Base-by-base conservation (phyloP, 2,888 invertebrate genomes). In the Drosophila anomelani region DNA sequence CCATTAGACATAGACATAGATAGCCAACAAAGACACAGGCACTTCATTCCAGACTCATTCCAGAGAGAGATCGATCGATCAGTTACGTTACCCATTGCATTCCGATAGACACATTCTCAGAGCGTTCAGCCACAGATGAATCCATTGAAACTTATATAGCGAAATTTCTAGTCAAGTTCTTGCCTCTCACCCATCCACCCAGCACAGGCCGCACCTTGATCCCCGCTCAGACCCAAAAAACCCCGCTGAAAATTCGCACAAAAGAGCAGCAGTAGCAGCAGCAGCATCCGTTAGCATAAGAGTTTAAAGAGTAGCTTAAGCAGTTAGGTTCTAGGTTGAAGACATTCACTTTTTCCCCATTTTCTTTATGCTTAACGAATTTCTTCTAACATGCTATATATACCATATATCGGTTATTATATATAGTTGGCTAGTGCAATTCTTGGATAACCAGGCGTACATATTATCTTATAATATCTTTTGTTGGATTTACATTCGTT, bases 131-230 rank as follows among this genome's bases (percentile, higher is more conserved):
- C 47, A 29, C 63, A 39, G 49, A 70, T 70, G 64, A 58, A 64
- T 71, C 32, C 64, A 73, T 73, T 53, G 38, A 78, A 53, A 82
- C 57, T 70, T 74, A 54, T 74, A 78, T 86, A 84, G 84, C 85
- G 75, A 87, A 87, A 80, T 81, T 85, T 91, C 90, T 90, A 90
- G 90, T 90, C 90, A 90, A 90, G 79, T 88, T 90, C 90, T 90
- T 90, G 90, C 91, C 91, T 72, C 75, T 49, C 56, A 76, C 62
- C 75, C 60, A 64, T 59, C 71, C 60, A 29, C 51, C 47, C 66
- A 46, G 36, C 38, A 67, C 64, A 72, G 63, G 62, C 77, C 54
- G 44, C 47, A 49, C 53, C 66, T 60, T 55, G 13, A 66, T 41
- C 44, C 20, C 17, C 43, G 51, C 39, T 7, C 36, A 56, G 23